Percentiles rank a stretch among this genome's conserved stretches.
Conservation (phyloP, 2,113 vertebrate genomes). For the Smithornis capensis region DNA sequence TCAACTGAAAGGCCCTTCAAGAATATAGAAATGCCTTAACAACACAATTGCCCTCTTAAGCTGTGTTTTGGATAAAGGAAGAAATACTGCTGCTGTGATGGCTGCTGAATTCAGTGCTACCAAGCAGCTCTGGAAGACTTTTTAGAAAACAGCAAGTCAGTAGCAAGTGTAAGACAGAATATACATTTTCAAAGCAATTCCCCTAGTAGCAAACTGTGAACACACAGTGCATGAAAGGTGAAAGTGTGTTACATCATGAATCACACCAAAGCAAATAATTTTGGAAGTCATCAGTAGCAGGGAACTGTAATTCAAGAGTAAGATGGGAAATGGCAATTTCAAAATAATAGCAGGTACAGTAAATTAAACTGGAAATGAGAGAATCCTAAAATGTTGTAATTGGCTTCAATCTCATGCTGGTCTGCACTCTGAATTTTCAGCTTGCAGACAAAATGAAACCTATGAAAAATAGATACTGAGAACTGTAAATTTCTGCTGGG, state of each 20-base stretch:
- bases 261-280: not conserved
- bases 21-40: not conserved
- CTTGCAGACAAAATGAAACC: not conserved
- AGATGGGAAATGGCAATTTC: not conserved
- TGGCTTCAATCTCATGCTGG: not conserved
- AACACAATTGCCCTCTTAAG: not conserved
- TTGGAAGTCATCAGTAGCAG: not conserved
- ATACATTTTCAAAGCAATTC: not conserved
- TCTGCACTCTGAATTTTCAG: not conserved
- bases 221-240: not conserved
- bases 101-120: not conserved
- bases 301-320: not conserved
- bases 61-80: not conserved
- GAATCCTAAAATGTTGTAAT: not conserved
- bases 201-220: not conserved
- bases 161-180: not conserved
- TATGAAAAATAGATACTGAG: not conserved
- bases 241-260: not conserved
- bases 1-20: not conserved
- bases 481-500: not conserved
- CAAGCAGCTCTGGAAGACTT: not conserved
- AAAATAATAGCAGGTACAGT: not conserved
- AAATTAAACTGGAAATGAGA: not conserved
- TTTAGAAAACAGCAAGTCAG: not conserved
- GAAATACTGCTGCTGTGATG: not conserved